Evolutionary conservation across 2,888 invertebrate genomes (phyloP).

Genomic region (Thysanoteuthis rhombus): DNA sequence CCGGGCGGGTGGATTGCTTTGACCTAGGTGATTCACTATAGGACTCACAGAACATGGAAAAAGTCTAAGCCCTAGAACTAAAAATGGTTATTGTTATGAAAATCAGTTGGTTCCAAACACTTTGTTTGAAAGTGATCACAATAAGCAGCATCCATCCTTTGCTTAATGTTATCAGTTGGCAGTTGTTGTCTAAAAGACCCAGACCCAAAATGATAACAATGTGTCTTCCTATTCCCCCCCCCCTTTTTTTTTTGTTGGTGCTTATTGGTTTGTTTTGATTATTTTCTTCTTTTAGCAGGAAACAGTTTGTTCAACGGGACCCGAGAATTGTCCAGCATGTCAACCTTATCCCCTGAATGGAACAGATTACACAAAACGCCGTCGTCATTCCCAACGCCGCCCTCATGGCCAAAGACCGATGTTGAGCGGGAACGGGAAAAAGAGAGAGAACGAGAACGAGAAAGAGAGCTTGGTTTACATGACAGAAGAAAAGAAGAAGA

Average conservation of each 20-base stretch:
- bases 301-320: conserved; percentile 42
- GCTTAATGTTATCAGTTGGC: not conserved
- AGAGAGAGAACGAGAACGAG: conserved; percentile 48
- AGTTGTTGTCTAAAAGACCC: not conserved
- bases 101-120: too few relatives aligned
- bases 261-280: not conserved
- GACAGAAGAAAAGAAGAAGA: conserved; percentile 45
- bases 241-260: not conserved
- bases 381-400: conserved; percentile 58
- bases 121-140: too few relatives aligned
- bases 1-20: too few relatives aligned
- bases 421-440: conserved; percentile 40
- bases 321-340: conserved; percentile 47
- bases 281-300: conserved; percentile 35
- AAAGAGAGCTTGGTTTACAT: conserved; percentile 45
- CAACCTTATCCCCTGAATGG: conserved; percentile 58
- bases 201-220: not conserved
- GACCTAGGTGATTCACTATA: too few relatives aligned
- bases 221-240: not conserved
- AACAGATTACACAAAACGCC: conserved; percentile 60
- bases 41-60: too few relatives aligned
- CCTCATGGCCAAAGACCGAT: conserved; percentile 52
- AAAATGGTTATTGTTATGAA: too few relatives aligned
- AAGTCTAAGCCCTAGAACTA: too few relatives aligned
- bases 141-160: too few relatives aligned